Evolutionary conservation across 2,113 vertebrate genomes (phyloP), one percentile per base, ranked within the genome.

Genomic region (Antennarius striatus): DNA sequence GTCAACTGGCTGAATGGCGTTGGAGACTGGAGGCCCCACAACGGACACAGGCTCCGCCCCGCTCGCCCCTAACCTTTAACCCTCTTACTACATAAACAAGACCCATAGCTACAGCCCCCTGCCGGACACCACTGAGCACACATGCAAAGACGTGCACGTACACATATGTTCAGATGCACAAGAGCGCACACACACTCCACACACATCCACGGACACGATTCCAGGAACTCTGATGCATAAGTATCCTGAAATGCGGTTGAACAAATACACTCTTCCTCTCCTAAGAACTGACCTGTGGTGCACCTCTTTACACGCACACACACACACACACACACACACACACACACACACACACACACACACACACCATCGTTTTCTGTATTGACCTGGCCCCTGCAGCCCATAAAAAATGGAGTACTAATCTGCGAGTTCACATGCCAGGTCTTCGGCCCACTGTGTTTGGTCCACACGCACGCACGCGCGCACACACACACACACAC

Each of bases 81-180:
- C 90, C 79, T 59, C 69, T 6, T 30, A 85, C 84, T 84, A 75
- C 81, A 84, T 82, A 88, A 91, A 91, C 91, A 90, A 89, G 85
- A 85, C 84, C 84, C 88, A 83, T 81, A 89, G 86, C 86, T 88
- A 88, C 83, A 85, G 83, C 83, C 86, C 89, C 85, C 84, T 79
- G 87, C 88, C 16, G 86, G 84, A 77, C 79, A 71, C 72, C 66
- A 56, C 80, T 65, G 77, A 70, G 81, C 65, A 47, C 75, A 82
- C 81, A 88, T 82, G 77, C 70, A 70, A 79, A 77, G 75, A 74
- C 62, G 63, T 29, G 62, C 82, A 73, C 69, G 8, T 47, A 68
- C 73, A 80, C 85, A 80, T 53, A 77, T 82, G 79, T 81, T 65
- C 80, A 71, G 76, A 79, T 40, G 60, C 74, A 69, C 54, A 46